Conservation (phyloP, 2,797 vertebrate genomes). For the Pelochelys cantorii region DNA sequence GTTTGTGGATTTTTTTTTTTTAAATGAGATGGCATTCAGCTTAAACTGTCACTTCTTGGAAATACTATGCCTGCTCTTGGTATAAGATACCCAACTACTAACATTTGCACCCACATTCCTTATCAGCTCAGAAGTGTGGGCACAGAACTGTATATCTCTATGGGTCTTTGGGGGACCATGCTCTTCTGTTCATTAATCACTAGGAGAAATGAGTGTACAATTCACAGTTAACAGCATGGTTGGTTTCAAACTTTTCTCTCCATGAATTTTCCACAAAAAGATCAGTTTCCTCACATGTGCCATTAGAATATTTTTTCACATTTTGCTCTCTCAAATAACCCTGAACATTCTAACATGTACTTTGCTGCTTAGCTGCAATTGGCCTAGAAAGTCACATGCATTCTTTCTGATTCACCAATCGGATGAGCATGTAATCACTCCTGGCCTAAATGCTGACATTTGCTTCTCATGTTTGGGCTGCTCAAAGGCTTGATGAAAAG, state of each 20-base stretch:
- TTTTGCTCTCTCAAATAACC: background rate
- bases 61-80: background rate
- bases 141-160: background rate
- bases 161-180: background rate
- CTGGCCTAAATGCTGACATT: background rate
- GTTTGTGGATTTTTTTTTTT: rapidly evolving
- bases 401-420: background rate
- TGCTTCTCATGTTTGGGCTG: background rate
- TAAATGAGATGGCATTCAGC: background rate
- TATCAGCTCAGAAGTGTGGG: background rate
- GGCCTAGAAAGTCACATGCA: background rate
- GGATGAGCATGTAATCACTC: background rate
- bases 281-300: background rate
- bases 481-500: background rate
- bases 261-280: background rate
- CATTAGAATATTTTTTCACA: background rate
- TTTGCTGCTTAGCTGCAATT: background rate
- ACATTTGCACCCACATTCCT: background rate
- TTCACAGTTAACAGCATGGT: background rate
- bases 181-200: background rate
- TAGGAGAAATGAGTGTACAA: background rate
- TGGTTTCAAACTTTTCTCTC: background rate
- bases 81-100: background rate
- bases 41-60: background rate
- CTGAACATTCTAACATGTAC: background rate